Percentiles rank a stretch among this genome's conserved stretches.
These are phyloP conservation scores for Fulmarus glacialis DNA, from an alignment of 2,113 vertebrate genomes.

Conservation along the genomic window DNA sequence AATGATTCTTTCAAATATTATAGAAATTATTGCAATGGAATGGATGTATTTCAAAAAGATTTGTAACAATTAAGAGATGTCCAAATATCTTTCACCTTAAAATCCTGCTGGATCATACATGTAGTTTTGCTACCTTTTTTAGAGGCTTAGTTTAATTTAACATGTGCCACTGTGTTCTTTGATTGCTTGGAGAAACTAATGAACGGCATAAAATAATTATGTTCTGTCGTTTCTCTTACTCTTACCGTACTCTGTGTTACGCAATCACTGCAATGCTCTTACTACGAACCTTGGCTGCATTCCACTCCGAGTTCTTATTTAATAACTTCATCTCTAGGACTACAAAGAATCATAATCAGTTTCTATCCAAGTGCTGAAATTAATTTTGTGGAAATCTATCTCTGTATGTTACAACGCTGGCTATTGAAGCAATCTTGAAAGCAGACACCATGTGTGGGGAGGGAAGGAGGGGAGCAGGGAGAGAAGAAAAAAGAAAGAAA, in stretches of 20 bases:
- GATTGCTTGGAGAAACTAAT: not conserved
- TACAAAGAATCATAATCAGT: slow-evolving; percentile 33
- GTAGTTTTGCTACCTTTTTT: not conserved
- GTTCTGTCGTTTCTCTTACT: not conserved
- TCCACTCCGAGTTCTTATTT: not conserved
- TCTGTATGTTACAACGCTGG: not conserved
- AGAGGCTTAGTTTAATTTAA: not conserved
- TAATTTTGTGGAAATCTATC: slow-evolving; percentile 30
- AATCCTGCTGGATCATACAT: not conserved
- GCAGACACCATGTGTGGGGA: slow-evolving; percentile 12
- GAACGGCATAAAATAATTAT: not conserved
- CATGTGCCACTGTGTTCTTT: not conserved
- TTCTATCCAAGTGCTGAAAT: slow-evolving; percentile 48
- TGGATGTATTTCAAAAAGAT: not conserved
- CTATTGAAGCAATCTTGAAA: slow-evolving; percentile 51
- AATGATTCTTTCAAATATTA: not conserved
- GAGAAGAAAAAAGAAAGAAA: not conserved
- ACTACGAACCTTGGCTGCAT: not conserved
- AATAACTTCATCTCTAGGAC: slow-evolving; percentile 28
- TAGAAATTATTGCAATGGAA: not conserved
- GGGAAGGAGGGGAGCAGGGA: not conserved
- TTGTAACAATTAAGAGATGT: not conserved
- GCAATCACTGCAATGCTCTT: not conserved
- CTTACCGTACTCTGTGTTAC: not conserved
- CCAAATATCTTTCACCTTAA: not conserved